Conservation (phyloP, 2,797 vertebrate species). For the Hipposideros larvatus region DNA sequence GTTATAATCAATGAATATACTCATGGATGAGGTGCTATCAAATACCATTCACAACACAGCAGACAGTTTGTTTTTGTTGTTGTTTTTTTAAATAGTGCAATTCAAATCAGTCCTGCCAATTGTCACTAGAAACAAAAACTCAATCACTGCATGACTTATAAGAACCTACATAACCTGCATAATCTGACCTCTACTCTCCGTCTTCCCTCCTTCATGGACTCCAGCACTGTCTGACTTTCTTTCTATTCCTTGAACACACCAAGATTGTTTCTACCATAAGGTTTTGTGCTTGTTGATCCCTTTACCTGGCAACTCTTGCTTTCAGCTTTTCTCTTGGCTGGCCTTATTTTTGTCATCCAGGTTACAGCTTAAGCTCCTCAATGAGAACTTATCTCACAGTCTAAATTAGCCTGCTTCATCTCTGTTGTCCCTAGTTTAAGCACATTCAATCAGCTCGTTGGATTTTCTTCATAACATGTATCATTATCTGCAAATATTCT, state of each 20-base stretch:
- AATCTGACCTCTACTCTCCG: neutral
- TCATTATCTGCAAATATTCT: neutral
- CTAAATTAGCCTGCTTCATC: neutral
- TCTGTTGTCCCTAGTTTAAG: neutral
- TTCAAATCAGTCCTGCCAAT: neutral
- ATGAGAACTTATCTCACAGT: neutral
- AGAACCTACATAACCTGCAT: neutral
- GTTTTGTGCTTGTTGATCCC: neutral
- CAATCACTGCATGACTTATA: neutral
- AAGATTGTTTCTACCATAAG: neutral
- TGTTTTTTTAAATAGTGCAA: neutral
- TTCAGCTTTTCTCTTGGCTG: neutral
- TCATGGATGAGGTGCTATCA: neutral
- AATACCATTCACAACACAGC: neutral
- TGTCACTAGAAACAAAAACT: constrained; percentile 3
- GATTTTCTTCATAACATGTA: neutral
- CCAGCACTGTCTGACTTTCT: neutral
- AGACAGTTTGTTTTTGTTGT: neutral
- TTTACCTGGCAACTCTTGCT: neutral
- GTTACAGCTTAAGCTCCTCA: neutral
- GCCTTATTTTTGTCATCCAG: neutral
- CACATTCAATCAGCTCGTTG: neutral
- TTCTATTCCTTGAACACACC: neutral
- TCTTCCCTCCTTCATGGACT: neutral
- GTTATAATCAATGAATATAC: neutral